These are phyloP conservation scores for Gopherus evgoodei DNA, from an alignment of 2,113 vertebrate genomes.

Conservation along the genomic window DNA sequence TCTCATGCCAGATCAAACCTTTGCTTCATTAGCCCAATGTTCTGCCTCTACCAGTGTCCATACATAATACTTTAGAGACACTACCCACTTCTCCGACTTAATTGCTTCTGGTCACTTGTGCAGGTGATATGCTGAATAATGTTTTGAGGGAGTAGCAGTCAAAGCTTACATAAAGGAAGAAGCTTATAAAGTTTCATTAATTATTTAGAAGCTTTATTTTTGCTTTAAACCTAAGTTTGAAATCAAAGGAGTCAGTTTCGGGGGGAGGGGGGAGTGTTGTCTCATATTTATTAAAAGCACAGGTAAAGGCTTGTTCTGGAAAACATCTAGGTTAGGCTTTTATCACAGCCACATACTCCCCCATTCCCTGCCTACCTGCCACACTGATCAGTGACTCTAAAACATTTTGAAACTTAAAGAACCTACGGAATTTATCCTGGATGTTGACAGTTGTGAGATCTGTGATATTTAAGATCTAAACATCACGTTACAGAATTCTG, in stretches of 20 bases:
- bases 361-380: neutral
- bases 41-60: neutral
- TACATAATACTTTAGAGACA: neutral
- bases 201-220: neutral
- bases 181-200: neutral
- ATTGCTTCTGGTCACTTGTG: neutral
- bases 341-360: neutral
- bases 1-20: too few relatives aligned
- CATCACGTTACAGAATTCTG: neutral
- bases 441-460: neutral
- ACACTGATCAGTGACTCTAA: neutral
- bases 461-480: neutral
- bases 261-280: too few relatives aligned
- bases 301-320: rapidly evolving
- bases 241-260: neutral
- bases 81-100: neutral
- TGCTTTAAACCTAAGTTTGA: neutral
- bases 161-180: neutral
- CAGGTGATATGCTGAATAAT: neutral
- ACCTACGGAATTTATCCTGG: neutral
- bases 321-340: rapidly evolving
- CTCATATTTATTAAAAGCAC: neutral
- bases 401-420: neutral
- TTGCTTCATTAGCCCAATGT: neutral
- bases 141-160: neutral